These are phyloP conservation scores for Caenorhabditis brenneri DNA, from an alignment of 1,140 invertebrate genomes.

Conservation along the genomic window DNA sequence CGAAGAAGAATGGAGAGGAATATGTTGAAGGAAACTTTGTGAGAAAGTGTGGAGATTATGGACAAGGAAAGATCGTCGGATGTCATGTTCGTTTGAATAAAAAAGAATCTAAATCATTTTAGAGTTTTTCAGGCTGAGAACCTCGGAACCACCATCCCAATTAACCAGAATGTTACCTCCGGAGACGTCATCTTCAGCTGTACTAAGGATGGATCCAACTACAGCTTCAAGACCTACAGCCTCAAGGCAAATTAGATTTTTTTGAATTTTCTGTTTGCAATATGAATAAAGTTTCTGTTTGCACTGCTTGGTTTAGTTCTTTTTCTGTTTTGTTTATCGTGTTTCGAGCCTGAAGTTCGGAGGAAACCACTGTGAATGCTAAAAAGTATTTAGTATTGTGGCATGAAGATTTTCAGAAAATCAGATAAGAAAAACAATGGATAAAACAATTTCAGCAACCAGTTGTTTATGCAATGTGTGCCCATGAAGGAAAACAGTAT, in stretches of 20 bases:
- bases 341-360: neutral
- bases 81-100: neutral
- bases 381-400: too few species aligned
- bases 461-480: constrained; percentile 1
- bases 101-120: neutral
- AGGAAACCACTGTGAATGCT: too few species aligned
- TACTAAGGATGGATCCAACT: constrained; percentile 5
- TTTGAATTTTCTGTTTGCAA: neutral
- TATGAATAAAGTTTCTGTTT: constrained; percentile 33
- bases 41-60: constrained; percentile 23
- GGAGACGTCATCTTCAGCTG: constrained; percentile 19
- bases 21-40: constrained; percentile 13
- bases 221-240: constrained; percentile 34
- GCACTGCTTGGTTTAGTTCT: neutral
- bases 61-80: constrained; percentile 28
- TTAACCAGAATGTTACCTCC: constrained; percentile 12
- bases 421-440: neutral
- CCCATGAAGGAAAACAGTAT: neutral
- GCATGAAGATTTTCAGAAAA: too few species aligned
- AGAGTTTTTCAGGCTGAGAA: neutral
- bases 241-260: constrained; percentile 13
- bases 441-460: neutral
- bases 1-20: constrained; percentile 34
- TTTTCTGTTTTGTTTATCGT: neutral
- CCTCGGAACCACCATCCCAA: neutral